Conservation (phyloP, 2,888 invertebrate genomes). For the Hydrotaea cyrtoneurina region DNA sequence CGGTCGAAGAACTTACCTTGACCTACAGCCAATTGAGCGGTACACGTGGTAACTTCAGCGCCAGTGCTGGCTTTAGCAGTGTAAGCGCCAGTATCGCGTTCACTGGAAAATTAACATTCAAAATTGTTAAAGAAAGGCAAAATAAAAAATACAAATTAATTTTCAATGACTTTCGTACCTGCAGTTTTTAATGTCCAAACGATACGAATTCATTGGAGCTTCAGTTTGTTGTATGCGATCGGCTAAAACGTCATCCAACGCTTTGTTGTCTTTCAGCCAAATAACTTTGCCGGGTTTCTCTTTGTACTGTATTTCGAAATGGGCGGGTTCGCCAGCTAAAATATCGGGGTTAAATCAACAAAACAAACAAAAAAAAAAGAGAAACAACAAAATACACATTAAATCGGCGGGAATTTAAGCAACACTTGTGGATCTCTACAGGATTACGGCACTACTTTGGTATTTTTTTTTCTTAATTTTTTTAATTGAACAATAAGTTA, state of each 20-base stretch:
- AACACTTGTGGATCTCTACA: slow-evolving; percentile 13
- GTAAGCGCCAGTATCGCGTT: slow-evolving; percentile 93
- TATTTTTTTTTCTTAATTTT: neutral
- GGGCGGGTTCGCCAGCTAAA: slow-evolving; percentile 90
- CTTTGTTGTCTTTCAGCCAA: slow-evolving; percentile 94
- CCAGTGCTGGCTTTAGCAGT: slow-evolving; percentile 92
- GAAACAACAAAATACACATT: neutral
- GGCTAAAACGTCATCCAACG: slow-evolving; percentile 87
- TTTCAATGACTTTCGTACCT: slow-evolving; percentile 71
- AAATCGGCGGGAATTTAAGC: neutral
- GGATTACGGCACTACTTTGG: slow-evolving; percentile 29
- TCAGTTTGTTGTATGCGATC: slow-evolving; percentile 86
- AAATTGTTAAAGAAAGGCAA: too few relatives aligned
- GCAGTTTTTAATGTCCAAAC: slow-evolving; percentile 88
- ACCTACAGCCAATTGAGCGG: slow-evolving; percentile 92
- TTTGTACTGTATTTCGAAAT: slow-evolving; percentile 89
- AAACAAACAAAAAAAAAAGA: neutral
- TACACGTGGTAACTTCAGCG: slow-evolving; percentile 90
- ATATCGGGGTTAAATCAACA: slow-evolving; percentile 15
- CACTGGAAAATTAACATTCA: slow-evolving; percentile 76
- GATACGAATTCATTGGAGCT: slow-evolving; percentile 84
- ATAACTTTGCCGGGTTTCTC: slow-evolving; percentile 85
- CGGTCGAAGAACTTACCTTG: slow-evolving; percentile 84
- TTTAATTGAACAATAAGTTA: slow-evolving; percentile 3
- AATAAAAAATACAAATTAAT: too few relatives aligned